Evolutionary conservation across 2,888 invertebrate genomes (phyloP).

Genomic region (Shargacucullia verbasci): DNA sequence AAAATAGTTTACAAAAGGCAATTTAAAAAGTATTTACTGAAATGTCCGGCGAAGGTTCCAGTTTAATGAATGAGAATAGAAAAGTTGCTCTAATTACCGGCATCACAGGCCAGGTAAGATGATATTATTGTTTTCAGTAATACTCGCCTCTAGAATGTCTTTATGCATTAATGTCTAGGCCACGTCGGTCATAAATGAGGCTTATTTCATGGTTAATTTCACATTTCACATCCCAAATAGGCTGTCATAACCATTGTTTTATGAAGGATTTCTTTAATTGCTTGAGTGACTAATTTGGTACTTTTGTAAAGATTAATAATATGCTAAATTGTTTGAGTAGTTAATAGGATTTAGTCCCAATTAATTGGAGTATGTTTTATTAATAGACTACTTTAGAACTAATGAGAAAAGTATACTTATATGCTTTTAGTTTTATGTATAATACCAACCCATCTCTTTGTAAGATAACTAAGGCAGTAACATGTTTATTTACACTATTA

Average conservation of each 20-base stretch:
- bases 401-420: too few relatives aligned
- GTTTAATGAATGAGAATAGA: conserved; percentile 67
- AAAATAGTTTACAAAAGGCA: conserved; percentile 11
- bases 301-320: too few relatives aligned
- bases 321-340: too few relatives aligned
- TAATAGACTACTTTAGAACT: too few relatives aligned
- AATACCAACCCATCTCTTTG: too few relatives aligned
- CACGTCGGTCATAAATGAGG: conserved; percentile 36
- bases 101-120: conserved; percentile 97
- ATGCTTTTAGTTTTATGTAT: too few relatives aligned
- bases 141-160: conserved; percentile 4
- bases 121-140: neutral
- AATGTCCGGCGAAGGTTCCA: conserved; percentile 80
- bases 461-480: too few relatives aligned
- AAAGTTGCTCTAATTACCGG: conserved; percentile 98
- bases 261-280: neutral
- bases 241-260: neutral
- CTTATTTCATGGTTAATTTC: conserved; percentile 22
- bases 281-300: neutral
- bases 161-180: conserved; percentile 15
- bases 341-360: too few relatives aligned
- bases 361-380: too few relatives aligned
- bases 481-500: too few relatives aligned
- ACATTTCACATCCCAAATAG: conserved; percentile 3
- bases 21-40: conserved; percentile 27